phyloP scores from a whole-genome alignment of 2,113 vertebrate genomes.

The Kryptolebias marmoratus region DNA sequence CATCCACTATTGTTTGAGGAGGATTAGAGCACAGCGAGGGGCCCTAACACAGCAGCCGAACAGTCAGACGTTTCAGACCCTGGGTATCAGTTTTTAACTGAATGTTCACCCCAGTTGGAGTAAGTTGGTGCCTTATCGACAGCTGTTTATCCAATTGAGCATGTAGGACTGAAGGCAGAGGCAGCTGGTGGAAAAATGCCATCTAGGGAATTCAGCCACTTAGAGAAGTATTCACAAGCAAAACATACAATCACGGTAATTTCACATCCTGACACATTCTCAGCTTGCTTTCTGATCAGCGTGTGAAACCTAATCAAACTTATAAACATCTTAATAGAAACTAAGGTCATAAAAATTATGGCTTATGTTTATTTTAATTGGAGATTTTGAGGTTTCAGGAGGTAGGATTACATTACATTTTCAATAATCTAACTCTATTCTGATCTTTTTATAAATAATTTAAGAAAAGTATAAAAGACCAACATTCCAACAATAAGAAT shows the following conservation, averaged over 20 bases:
- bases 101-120: conserved; percentile 50
- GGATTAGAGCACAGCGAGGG: conserved; percentile 54
- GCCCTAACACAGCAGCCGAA: conserved; percentile 25
- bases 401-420: too few species aligned
- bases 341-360: too few species aligned
- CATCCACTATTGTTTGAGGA: conserved; percentile 65
- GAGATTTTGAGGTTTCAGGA: too few species aligned
- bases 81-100: conserved; percentile 38
- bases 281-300: too few species aligned
- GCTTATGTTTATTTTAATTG: too few species aligned
- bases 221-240: neutral
- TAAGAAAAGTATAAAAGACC: too few species aligned
- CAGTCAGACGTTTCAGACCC: conserved; percentile 18
- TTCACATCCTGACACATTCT: too few species aligned
- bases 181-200: neutral
- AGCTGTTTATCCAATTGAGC: conserved; percentile 29
- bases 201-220: neutral
- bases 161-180: neutral
- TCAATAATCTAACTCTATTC: too few species aligned
- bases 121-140: conserved; percentile 28
- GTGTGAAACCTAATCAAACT: too few species aligned
- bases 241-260: neutral
- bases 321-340: too few species aligned
- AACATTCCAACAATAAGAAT: too few species aligned
- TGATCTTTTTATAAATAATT: too few species aligned